Conservation (phyloP, 2,113 vertebrate species). For the Pogona vitticeps region DNA sequence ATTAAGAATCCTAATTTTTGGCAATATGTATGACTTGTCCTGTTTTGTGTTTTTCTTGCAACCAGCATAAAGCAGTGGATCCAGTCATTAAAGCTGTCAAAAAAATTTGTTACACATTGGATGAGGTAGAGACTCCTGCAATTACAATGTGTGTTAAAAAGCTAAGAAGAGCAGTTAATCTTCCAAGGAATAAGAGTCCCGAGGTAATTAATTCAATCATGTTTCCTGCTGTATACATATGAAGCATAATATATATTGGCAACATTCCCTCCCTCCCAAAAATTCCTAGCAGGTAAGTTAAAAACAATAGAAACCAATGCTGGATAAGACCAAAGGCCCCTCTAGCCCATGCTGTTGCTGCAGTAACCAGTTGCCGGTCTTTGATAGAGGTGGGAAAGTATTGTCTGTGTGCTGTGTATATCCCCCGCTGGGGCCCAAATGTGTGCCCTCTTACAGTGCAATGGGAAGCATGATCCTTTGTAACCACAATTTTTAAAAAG, state of each 20-base stretch:
- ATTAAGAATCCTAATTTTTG: slow-evolving; percentile 10
- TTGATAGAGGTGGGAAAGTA: too few relatives aligned
- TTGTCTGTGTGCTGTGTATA: too few relatives aligned
- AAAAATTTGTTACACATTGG: slow-evolving; percentile 90
- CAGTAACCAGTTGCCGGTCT: background rate
- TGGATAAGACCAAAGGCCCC: too few relatives aligned
- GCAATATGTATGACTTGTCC: slow-evolving; percentile 34
- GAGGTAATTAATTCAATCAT: slow-evolving; percentile 78
- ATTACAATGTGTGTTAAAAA: slow-evolving; percentile 88
- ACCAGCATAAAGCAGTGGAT: slow-evolving; percentile 88
- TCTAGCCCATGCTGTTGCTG: too few relatives aligned
- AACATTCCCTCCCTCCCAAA: background rate
- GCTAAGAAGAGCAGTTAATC: slow-evolving; percentile 87
- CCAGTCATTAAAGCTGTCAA: slow-evolving; percentile 89
- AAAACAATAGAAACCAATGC: too few relatives aligned
- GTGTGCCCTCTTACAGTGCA: too few relatives aligned
- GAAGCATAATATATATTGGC: background rate
- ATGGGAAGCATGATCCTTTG: too few relatives aligned
- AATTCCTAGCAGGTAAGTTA: background rate
- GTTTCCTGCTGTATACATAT: slow-evolving; percentile 2
- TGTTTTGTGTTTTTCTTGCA: slow-evolving; percentile 69
- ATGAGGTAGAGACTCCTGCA: slow-evolving; percentile 89
- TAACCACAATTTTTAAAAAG: too few relatives aligned
- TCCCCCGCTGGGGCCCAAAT: too few relatives aligned
- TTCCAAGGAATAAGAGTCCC: slow-evolving; percentile 82